Evolutionary conservation across 2,113 vertebrate species (phyloP).

Genomic region (Isurus oxyrinchus): DNA sequence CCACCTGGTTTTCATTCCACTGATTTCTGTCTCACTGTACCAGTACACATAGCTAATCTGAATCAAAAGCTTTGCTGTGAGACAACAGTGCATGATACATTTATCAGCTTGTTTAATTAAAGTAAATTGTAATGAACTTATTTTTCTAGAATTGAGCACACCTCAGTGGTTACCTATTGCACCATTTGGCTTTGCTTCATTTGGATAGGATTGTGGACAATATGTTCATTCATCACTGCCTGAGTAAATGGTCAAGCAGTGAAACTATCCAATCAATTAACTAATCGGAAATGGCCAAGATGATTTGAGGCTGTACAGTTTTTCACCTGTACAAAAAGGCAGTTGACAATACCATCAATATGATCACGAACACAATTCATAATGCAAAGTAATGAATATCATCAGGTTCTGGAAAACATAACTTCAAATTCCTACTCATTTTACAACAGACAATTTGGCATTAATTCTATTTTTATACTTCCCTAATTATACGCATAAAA

Average conservation of each 20-base stretch:
- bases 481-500: background rate
- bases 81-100: too few species aligned
- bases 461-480: background rate
- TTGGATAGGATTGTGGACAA: background rate
- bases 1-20: background rate
- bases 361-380: background rate
- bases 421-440: background rate
- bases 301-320: background rate
- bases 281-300: background rate
- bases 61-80: background rate
- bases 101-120: background rate
- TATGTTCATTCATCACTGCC: background rate
- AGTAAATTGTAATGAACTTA: conserved; percentile 1
- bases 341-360: background rate
- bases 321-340: background rate
- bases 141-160: background rate
- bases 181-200: background rate
- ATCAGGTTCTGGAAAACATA: background rate
- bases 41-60: background rate
- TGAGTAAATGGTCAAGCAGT: background rate
- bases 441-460: background rate
- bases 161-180: background rate
- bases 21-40: background rate
- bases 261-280: background rate
- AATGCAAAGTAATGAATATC: background rate